phyloP scores from a whole-genome alignment of 2,888 invertebrate species.

The Nebria brevicollis region DNA sequence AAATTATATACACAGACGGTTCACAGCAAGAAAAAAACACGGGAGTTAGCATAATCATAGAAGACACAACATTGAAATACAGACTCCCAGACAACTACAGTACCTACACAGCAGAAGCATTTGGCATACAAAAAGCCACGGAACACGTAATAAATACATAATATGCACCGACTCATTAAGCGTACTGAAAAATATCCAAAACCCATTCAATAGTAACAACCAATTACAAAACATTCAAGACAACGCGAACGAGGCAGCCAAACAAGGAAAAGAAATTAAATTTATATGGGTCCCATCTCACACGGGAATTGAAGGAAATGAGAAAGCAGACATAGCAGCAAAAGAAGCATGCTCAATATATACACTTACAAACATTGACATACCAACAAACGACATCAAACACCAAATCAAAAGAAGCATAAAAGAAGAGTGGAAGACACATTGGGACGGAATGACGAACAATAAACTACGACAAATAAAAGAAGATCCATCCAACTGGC shows the following conservation, averaged over 20 bases:
- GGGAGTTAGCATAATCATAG: conserved; percentile 8
- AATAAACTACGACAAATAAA: conserved; percentile 24
- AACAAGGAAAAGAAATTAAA: conserved; percentile 12
- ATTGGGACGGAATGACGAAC: conserved; percentile 21
- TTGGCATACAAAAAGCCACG: conserved; percentile 10
- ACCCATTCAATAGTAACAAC: not conserved
- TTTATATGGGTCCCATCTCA: conserved; percentile 28
- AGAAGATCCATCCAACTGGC: too few species aligned
- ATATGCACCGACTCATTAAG: conserved; percentile 22
- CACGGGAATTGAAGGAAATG: conserved; percentile 21
- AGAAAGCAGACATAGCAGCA: conserved; percentile 30
- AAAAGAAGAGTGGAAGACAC: conserved; percentile 18
- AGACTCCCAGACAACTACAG: not conserved
- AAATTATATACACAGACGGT: conserved; percentile 15
- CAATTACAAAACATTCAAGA: not conserved
- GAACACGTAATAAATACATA: conserved; percentile 14
- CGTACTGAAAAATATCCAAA: conserved; percentile 4
- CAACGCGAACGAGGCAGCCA: too few species aligned
- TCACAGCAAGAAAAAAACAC: conserved; percentile 2
- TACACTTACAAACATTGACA: not conserved
- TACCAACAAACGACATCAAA: conserved; percentile 9
- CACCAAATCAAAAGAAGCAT: conserved; percentile 12
- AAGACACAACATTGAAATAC: not conserved
- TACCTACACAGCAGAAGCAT: conserved; percentile 12
- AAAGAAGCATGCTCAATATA: not conserved